These are phyloP conservation scores for Serrognathus titanus DNA, from an alignment of 2,888 invertebrate species.

Conservation along the genomic window DNA sequence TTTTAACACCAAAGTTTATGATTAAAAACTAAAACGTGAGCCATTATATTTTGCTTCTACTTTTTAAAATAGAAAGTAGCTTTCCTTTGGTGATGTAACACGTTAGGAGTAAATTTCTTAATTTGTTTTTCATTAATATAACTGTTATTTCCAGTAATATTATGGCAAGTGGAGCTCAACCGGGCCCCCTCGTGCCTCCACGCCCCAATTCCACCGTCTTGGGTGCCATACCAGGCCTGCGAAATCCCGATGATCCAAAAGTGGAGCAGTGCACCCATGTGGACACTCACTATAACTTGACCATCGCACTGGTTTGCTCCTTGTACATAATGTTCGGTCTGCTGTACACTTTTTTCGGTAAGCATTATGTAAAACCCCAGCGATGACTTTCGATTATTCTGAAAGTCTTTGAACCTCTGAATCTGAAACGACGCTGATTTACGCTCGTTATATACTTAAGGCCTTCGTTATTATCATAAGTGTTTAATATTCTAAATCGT, in stretches of 20 bases:
- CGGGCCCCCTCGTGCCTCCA: slow-evolving; percentile 55
- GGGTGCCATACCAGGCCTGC: slow-evolving; percentile 36
- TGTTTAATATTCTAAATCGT: too few relatives aligned
- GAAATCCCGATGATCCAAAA: slow-evolving; percentile 41
- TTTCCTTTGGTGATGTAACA: not conserved
- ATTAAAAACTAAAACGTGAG: too few relatives aligned
- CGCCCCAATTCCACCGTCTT: slow-evolving; percentile 48
- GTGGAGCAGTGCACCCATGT: slow-evolving; percentile 54
- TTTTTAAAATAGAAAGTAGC: not conserved
- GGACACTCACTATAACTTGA: slow-evolving; percentile 63
- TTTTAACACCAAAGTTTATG: too few relatives aligned
- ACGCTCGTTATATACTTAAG: too few relatives aligned
- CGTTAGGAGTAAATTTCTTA: not conserved
- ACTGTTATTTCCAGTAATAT: not conserved
- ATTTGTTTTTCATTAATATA: not conserved
- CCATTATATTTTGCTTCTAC: not conserved
- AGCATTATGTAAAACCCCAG: slow-evolving; percentile 37
- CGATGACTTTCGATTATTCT: too few relatives aligned
- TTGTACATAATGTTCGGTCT: slow-evolving; percentile 78
- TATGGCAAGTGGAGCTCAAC: slow-evolving; percentile 53
- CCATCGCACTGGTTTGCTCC: slow-evolving; percentile 63
- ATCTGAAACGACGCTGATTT: too few relatives aligned
- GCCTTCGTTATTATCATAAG: too few relatives aligned
- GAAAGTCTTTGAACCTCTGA: too few relatives aligned
- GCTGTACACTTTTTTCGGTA: slow-evolving; percentile 80